These are phyloP conservation scores for Meandrina meandrites DNA, from an alignment of 92 coral and sea anemone species.

Conservation along the genomic window DNA sequence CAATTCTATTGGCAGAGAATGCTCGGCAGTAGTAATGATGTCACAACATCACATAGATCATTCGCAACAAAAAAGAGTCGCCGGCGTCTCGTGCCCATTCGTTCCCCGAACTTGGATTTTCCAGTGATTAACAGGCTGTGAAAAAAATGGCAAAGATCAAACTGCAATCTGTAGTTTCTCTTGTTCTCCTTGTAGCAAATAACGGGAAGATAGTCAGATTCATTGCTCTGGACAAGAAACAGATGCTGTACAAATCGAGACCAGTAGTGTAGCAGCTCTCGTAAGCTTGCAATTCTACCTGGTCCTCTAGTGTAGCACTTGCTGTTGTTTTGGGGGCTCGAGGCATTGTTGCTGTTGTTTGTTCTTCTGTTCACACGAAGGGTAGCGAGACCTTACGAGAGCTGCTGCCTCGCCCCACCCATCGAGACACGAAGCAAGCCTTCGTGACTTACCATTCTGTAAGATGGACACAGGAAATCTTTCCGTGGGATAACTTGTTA, in stretches of 20 bases:
- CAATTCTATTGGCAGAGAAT: too few species aligned
- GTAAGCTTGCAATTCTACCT: too few species aligned
- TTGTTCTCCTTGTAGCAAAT: not conserved
- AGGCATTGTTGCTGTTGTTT: too few species aligned
- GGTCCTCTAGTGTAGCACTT: too few species aligned
- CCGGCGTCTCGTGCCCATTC: not conserved
- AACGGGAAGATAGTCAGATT: not conserved
- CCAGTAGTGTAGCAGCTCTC: too few species aligned
- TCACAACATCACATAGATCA: not conserved
- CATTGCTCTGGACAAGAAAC: not conserved
- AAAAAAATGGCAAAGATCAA: not conserved
- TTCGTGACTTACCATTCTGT: conserved; percentile 81
- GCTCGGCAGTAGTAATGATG: not conserved
- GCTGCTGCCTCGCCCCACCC: too few species aligned
- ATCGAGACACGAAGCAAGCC: not conserved
- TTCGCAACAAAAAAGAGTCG: not conserved
- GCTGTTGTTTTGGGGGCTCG: too few species aligned
- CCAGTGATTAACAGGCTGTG: not conserved
- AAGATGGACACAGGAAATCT: conserved; percentile 93
- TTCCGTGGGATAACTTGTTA: conserved; percentile 95
- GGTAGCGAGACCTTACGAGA: too few species aligned
- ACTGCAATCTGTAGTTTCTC: not conserved
- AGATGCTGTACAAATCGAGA: not conserved
- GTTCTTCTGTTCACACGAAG: too few species aligned
- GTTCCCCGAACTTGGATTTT: not conserved